phyloP scores from a whole-genome alignment of 1,140 invertebrate species.

The Drepana arcuata region DNA sequence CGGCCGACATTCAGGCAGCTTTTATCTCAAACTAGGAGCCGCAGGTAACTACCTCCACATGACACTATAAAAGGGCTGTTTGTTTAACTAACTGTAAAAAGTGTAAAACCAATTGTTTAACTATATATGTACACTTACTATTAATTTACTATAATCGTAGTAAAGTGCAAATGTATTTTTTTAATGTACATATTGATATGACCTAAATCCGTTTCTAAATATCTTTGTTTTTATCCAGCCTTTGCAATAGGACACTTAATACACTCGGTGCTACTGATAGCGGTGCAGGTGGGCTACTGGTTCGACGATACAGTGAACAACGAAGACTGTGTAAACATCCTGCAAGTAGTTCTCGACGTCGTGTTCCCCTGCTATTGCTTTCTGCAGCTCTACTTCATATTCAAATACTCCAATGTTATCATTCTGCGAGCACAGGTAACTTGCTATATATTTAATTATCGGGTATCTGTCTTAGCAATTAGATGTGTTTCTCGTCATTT shows the following conservation, averaged over 20 bases:
- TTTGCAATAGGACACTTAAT: conserved; percentile 83
- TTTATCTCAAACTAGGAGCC: conserved; percentile 82
- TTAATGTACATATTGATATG: too few species aligned
- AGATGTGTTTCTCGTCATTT: too few species aligned
- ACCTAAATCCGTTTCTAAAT: too few species aligned
- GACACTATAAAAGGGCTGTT: too few species aligned
- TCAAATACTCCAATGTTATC: conserved; percentile 84
- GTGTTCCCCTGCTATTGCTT: conserved; percentile 80
- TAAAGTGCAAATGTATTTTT: too few species aligned
- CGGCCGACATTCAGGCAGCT: conserved; percentile 79
- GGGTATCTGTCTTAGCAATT: too few species aligned
- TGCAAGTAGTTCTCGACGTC: conserved; percentile 69
- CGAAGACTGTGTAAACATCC: conserved; percentile 50
- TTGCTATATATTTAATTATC: too few species aligned
- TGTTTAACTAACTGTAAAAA: too few species aligned
- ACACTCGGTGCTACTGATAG: conserved; percentile 76
- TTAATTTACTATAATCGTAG: too few species aligned
- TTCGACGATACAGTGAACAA: conserved; percentile 42
- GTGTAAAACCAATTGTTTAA: too few species aligned
- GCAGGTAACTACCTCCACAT: too few species aligned
- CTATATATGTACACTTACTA: too few species aligned
- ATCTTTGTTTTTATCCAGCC: conserved; percentile 74
- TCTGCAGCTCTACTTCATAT: conserved; percentile 80
- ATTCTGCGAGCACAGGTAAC: conserved; percentile 46
- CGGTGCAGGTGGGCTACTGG: conserved; percentile 76